Percentiles rank a stretch among this genome's conserved stretches.
These are phyloP conservation scores for Mayetiola destructor DNA, from an alignment of 2,888 invertebrate genomes.

Conservation along the genomic window DNA sequence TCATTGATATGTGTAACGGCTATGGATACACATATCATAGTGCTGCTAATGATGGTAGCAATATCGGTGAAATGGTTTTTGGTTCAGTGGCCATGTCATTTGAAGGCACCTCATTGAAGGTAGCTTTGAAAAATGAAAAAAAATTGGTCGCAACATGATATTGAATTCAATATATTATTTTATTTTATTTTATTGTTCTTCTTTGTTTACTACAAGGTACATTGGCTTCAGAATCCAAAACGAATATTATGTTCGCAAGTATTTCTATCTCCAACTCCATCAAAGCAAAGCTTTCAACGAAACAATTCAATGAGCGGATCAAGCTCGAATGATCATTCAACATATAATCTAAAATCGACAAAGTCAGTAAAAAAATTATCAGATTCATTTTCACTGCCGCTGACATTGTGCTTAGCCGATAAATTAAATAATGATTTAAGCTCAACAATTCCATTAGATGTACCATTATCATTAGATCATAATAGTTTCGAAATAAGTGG, in stretches of 20 bases:
- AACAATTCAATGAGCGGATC: constrained; percentile 14
- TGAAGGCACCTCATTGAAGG: constrained; percentile 74
- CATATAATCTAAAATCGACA: constrained; percentile 20
- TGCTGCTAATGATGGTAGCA: constrained; percentile 49
- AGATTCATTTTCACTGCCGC: constrained; percentile 29
- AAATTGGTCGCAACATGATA: no score
- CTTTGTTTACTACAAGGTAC: constrained; percentile 31
- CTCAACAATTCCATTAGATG: constrained; percentile 29
- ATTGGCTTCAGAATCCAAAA: constrained; percentile 37
- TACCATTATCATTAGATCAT: constrained; percentile 23
- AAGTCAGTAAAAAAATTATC: constrained; percentile 32
- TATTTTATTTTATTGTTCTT: constrained; percentile 13
- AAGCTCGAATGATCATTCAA: background rate
- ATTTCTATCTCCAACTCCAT: constrained; percentile 40
- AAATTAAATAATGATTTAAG: constrained; percentile 15
- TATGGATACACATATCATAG: constrained; percentile 42
- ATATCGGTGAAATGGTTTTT: constrained; percentile 83
- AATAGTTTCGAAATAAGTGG: constrained; percentile 18
- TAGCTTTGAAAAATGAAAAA: no score
- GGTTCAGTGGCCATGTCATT: constrained; percentile 82
- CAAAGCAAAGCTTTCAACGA: constrained; percentile 19
- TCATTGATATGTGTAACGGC: constrained; percentile 12
- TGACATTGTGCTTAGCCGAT: constrained; percentile 26
- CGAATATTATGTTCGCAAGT: constrained; percentile 46
- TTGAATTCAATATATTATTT: constrained; percentile 14